Conservation (phyloP, 2,797 vertebrate species). For the Pantherophis vulpinus region DNA sequence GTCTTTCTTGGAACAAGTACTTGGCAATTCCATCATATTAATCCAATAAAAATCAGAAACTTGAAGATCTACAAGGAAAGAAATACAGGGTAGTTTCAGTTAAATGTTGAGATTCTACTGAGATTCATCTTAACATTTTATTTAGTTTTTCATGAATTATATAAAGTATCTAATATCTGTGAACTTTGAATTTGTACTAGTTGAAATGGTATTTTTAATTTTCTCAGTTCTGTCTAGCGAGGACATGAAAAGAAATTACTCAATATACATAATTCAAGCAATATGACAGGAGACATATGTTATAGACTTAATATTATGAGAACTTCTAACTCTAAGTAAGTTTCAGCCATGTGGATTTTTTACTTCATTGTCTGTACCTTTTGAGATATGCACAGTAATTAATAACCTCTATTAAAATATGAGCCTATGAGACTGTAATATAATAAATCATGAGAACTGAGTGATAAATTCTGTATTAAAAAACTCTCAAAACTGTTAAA, state of each 20-base stretch:
- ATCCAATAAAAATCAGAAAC: background rate
- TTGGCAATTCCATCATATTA: background rate
- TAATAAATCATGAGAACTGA: conserved; percentile 23
- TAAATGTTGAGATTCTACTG: background rate
- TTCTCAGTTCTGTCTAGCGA: background rate
- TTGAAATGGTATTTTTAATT: background rate
- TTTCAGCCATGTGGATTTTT: background rate
- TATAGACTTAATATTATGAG: conserved; percentile 8
- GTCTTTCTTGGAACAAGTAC: background rate
- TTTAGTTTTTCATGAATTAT: background rate
- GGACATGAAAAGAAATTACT: conserved; percentile 21
- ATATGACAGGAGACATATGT: conserved; percentile 18
- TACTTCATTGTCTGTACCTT: conserved; percentile 6
- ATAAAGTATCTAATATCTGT: background rate
- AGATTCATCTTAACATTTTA: background rate
- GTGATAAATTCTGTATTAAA: background rate
- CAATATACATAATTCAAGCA: conserved; percentile 28
- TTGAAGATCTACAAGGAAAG: background rate
- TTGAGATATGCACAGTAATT: conserved; percentile 12
- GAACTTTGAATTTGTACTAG: background rate
- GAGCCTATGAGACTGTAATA: background rate
- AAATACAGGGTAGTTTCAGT: background rate
- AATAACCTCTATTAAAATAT: conserved; percentile 18
- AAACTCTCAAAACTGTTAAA: background rate
- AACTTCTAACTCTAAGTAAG: background rate